These are phyloP conservation scores for Hafferia zeledoni DNA, from an alignment of 2,797 vertebrate genomes.

Conservation along the genomic window DNA sequence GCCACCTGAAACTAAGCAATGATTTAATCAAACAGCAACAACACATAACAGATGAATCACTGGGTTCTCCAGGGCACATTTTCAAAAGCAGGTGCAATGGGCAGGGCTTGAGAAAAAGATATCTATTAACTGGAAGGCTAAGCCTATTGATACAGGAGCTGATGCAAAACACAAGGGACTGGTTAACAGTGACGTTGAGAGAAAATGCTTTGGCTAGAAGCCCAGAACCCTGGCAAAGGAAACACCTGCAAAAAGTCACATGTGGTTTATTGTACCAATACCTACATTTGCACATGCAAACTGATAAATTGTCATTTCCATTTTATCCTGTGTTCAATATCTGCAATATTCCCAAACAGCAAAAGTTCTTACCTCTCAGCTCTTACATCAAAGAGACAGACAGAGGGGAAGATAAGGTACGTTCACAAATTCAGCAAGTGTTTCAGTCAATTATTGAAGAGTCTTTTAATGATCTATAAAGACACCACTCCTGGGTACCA, in stretches of 20 bases:
- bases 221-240: slow-evolving; percentile 39
- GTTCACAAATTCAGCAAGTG: neutral
- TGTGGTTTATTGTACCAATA: neutral
- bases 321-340: neutral
- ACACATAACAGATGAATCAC: slow-evolving; percentile 30
- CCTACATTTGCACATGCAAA: slow-evolving; percentile 38
- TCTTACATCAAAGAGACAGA: neutral
- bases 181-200: slow-evolving; percentile 35
- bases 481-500: neutral
- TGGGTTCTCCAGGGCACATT: slow-evolving; percentile 39
- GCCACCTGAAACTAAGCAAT: slow-evolving; percentile 67
- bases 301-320: neutral
- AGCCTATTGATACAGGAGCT: slow-evolving; percentile 60
- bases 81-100: slow-evolving; percentile 68
- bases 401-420: neutral
- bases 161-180: slow-evolving; percentile 35
- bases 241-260: slow-evolving; percentile 53
- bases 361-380: neutral
- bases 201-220: slow-evolving; percentile 52
- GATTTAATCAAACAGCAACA: slow-evolving; percentile 49
- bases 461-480: neutral
- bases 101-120: slow-evolving; percentile 60
- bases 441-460: neutral
- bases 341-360: neutral
- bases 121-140: slow-evolving; percentile 51